phyloP scores from a whole-genome alignment of 92 coral and sea anemone genomes.

The Zoanthus solanderi region DNA sequence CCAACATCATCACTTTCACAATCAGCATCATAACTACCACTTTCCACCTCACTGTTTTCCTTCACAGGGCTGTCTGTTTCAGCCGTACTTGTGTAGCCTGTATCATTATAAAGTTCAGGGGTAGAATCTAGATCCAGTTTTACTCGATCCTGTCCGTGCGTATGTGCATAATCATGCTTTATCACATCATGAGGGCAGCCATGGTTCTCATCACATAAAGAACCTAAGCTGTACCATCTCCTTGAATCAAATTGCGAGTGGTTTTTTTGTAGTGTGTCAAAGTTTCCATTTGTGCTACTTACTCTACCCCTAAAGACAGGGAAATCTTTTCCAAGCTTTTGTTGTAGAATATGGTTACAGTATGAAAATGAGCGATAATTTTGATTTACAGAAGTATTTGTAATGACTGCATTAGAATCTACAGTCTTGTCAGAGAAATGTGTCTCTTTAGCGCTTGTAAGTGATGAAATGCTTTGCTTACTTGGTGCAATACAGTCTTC shows the following conservation, averaged over 20 bases:
- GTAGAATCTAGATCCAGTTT: constrained; percentile 17
- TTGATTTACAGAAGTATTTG: neutral
- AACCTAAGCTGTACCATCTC: constrained; percentile 43
- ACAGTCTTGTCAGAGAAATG: neutral
- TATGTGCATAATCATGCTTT: constrained; percentile 42
- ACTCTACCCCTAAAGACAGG: neutral
- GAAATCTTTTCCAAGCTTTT: neutral
- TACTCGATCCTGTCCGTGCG: constrained; percentile 23
- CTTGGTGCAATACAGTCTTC: neutral
- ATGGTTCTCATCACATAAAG: constrained; percentile 42
- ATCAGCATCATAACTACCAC: constrained; percentile 29
- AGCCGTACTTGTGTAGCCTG: constrained; percentile 40
- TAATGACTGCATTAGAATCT: neutral
- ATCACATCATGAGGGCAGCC: constrained; percentile 31
- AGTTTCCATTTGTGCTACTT: neutral
- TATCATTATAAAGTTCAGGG: constrained; percentile 27
- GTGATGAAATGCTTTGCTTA: neutral
- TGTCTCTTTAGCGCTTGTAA: neutral
- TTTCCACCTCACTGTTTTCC: constrained; percentile 22
- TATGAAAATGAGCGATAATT: neutral
- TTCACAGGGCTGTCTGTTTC: constrained; percentile 36
- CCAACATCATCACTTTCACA: constrained; percentile 27
- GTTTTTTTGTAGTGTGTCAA: neutral
- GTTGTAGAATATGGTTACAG: neutral
- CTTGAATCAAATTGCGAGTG: constrained; percentile 41